Evolutionary conservation across 2,888 invertebrate species (phyloP), one percentile per base, ranked within the genome.

Genomic region (Phortica magna): DNA sequence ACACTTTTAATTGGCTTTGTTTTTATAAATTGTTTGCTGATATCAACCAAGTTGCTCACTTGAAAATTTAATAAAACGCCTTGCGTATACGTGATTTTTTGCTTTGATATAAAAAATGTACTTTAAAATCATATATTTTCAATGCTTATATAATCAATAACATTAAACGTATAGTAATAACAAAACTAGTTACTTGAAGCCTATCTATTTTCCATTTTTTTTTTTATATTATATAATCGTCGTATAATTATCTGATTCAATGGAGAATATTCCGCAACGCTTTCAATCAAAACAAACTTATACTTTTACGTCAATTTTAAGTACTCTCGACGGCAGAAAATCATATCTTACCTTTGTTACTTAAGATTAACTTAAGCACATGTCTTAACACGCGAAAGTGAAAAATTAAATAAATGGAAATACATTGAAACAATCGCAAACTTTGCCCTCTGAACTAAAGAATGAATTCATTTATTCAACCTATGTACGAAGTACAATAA

Each of bases 371-470:
- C 17, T 53, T 19, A 19, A 48, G 2, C 43, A 17, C 14, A 14
- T 22, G 31, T 53, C 7, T 31, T 17, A 9, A 17, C 31, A 31
- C 31, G 64, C 39, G 31, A 12, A 39, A 53, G 17, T 71, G 55
- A 41, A 42, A 19, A 43, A 43, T 68, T 42, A 61, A 64, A 64
- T 31, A 31, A 31, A 64, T 22, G 5, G 2, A 61, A 22, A 22
- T 43, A 43, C 22, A 61, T 22, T 31, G 2, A 59, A n/a, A 59
- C 2, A 64, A 17, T 43, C 19, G 14, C 59, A 59, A 17, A 12
- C n/a, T 48, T 53, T 71, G 70, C 31, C 22, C 70, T 71, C 53
- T 71, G 70, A 71, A 71, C 70, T 22, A 12, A 12, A 7, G 31
- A n/a, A 71, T 71, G 53, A 53, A 71, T 53, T 31, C 2, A 48